These are phyloP conservation scores for Bungarus multicinctus DNA, from an alignment of 2,113 vertebrate species.

Conservation along the genomic window DNA sequence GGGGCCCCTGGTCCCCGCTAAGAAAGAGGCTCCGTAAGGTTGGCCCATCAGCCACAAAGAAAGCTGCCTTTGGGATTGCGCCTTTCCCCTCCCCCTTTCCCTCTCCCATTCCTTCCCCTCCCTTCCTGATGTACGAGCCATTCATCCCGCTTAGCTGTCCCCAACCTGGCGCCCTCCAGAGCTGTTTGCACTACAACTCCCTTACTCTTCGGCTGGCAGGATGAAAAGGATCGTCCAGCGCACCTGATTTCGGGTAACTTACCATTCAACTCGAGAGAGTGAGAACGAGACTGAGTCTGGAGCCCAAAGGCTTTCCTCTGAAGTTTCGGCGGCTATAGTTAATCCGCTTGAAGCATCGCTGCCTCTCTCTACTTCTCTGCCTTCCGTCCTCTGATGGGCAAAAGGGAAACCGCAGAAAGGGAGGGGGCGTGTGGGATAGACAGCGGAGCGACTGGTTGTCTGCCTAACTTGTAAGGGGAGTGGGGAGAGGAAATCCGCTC, in stretches of 20 bases:
- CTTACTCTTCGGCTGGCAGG: neutral
- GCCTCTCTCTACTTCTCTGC: neutral
- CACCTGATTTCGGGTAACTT: conserved; percentile 8
- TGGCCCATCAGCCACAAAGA: neutral
- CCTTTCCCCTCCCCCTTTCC: neutral
- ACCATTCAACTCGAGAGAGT: conserved; percentile 66
- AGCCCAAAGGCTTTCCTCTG: conserved; percentile 11
- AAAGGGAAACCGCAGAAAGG: conserved; percentile 43
- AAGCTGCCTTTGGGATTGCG: neutral
- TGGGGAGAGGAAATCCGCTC: neutral
- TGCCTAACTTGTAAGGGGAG: conserved; percentile 39
- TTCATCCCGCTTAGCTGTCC: neutral
- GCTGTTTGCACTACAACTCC: neutral
- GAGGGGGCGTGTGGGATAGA: conserved; percentile 44
- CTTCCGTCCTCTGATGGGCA: neutral
- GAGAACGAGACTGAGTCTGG: conserved; percentile 30
- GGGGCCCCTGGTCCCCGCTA: neutral
- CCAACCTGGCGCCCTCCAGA: neutral
- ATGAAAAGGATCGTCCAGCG: neutral
- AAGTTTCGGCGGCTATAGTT: conserved; percentile 60
- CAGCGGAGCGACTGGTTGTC: conserved; percentile 58
- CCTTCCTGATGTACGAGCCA: neutral
- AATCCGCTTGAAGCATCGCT: conserved; percentile 65
- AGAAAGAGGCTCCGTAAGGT: neutral
- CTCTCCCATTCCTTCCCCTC: neutral